A percentile compares a stretch with the other conserved stretches of the same genome.
These are phyloP conservation scores for Taphrorychus bicolor DNA, from an alignment of 2,888 invertebrate species.

Conservation along the genomic window DNA sequence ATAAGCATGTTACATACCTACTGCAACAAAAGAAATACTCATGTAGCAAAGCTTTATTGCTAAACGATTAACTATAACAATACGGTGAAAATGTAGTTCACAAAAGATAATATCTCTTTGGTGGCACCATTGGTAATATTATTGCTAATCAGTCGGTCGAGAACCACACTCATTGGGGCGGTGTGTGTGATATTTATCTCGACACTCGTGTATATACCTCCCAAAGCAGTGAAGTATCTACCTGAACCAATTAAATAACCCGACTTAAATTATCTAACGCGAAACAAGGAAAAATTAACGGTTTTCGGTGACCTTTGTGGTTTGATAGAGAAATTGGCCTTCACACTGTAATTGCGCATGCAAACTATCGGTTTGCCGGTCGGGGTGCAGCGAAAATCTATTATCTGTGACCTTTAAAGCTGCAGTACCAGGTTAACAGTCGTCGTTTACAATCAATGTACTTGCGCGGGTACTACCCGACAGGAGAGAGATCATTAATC, in stretches of 20 bases:
- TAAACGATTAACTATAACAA: not conserved
- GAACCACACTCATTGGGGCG: not conserved
- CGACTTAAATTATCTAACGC: not conserved
- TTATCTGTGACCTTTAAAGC: conserved; percentile 31
- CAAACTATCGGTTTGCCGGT: conserved; percentile 30
- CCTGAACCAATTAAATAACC: conserved; percentile 9
- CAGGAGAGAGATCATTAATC: not conserved
- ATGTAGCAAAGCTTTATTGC: not conserved
- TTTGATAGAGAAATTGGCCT: conserved; percentile 37
- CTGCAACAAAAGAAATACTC: not conserved
- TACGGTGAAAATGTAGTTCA: not conserved
- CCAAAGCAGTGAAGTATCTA: not conserved
- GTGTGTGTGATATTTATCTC: conserved; percentile 5
- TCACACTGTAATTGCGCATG: conserved; percentile 36
- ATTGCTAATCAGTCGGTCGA: not conserved
- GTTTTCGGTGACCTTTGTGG: conserved; percentile 35
- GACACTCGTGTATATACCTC: not conserved
- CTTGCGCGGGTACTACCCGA: too few relatives aligned
- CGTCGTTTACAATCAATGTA: not conserved
- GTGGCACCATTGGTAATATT: conserved; percentile 1
- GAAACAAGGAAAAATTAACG: conserved; percentile 27
- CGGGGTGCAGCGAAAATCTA: conserved; percentile 35
- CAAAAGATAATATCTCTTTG: not conserved
- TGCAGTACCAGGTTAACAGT: not conserved
- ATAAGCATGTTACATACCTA: too few relatives aligned